These are phyloP conservation scores for Norana najaformis DNA, from an alignment of 2,888 invertebrate species.

Conservation along the genomic window DNA sequence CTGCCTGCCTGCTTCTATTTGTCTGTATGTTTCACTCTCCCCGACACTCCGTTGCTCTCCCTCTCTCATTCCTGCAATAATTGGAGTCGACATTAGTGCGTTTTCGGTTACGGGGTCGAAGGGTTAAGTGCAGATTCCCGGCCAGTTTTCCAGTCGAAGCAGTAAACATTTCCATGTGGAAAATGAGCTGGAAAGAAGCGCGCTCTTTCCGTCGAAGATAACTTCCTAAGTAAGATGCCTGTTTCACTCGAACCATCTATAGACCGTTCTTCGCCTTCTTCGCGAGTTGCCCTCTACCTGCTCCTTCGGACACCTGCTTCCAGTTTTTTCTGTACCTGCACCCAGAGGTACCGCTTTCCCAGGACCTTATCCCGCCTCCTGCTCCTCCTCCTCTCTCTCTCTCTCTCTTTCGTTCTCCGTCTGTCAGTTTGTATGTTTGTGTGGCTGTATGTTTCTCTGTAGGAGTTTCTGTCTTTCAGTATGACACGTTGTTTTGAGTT, in stretches of 20 bases:
- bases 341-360: not conserved
- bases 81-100: not conserved
- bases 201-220: not conserved
- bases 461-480: too few relatives aligned
- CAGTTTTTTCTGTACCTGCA: not conserved
- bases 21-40: not conserved
- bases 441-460: too few relatives aligned
- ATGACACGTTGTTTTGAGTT: too few relatives aligned
- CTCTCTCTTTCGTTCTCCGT: not conserved
- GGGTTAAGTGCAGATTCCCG: not conserved
- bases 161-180: not conserved
- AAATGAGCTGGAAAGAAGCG: not conserved
- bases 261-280: not conserved
- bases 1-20: not conserved
- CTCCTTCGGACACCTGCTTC: not conserved
- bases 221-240: not conserved
- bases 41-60: not conserved
- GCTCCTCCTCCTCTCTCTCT: not conserved
- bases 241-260: not conserved
- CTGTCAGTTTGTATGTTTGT: too few relatives aligned
- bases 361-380: not conserved
- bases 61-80: not conserved
- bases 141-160: not conserved
- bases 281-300: not conserved
- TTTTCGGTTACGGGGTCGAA: constrained; percentile 5